These are phyloP conservation scores for Dorcus parallelipipedus DNA, from an alignment of 2,888 invertebrate genomes.

Conservation along the genomic window DNA sequence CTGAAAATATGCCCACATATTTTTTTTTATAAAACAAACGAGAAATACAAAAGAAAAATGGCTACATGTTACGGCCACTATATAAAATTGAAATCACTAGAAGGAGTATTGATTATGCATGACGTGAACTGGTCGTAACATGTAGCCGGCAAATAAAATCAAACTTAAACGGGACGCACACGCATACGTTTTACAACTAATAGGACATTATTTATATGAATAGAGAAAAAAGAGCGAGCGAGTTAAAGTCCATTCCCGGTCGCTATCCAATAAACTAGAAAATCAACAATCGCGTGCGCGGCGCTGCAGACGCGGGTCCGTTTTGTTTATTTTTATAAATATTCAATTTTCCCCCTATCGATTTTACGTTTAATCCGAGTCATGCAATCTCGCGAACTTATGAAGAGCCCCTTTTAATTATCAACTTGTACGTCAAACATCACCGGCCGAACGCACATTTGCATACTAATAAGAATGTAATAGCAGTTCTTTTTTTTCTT, in stretches of 20 bases:
- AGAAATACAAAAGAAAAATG: no score
- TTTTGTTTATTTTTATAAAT: constrained; percentile 22
- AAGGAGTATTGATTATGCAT: background rate
- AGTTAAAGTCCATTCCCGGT: constrained; percentile 8
- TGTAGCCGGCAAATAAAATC: constrained; percentile 1
- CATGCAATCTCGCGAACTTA: background rate
- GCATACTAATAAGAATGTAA: no score
- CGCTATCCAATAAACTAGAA: constrained; percentile 12
- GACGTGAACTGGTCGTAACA: background rate
- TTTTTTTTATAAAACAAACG: no score
- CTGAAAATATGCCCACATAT: no score
- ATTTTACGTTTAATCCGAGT: background rate
- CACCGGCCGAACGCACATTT: no score
- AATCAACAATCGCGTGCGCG: constrained; percentile 10
- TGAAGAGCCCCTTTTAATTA: no score
- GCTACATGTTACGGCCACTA: no score
- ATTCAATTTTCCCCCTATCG: constrained; percentile 23
- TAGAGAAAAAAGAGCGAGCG: constrained; percentile 2
- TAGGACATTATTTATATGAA: constrained; percentile 1
- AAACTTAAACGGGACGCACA: background rate
- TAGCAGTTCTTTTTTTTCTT: no score
- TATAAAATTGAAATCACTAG: no score
- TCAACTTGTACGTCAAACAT: no score
- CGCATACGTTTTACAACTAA: background rate
- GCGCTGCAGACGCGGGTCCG: constrained; percentile 4